A percentile compares a stretch with the other conserved stretches of the same genome.
Evolutionary conservation across 2,888 invertebrate species (phyloP).

Genomic region (Pteria penguin): DNA sequence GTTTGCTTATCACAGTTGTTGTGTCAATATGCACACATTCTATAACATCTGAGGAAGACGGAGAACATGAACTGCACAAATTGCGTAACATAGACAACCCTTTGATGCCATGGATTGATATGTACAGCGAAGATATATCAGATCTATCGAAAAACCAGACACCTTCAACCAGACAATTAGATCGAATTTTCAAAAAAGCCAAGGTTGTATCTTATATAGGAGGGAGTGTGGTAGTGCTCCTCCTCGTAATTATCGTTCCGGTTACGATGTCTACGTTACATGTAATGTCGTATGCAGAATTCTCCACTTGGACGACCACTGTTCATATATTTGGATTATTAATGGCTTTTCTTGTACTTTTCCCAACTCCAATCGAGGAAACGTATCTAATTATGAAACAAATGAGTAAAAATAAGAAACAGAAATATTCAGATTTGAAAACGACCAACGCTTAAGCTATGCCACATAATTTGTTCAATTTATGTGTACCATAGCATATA

Average conservation of each 20-base stretch:
- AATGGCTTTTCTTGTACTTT: slow-evolving; percentile 33
- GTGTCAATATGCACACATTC: slow-evolving; percentile 67
- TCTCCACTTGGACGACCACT: slow-evolving; percentile 28
- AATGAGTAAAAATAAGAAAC: neutral
- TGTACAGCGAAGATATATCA: slow-evolving; percentile 64
- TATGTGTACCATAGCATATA: too few relatives aligned
- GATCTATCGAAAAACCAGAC: slow-evolving; percentile 51
- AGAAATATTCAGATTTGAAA: neutral
- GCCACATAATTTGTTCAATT: too few relatives aligned
- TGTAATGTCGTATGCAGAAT: slow-evolving; percentile 58
- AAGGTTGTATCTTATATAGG: slow-evolving; percentile 64
- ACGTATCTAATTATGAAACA: slow-evolving; percentile 22
- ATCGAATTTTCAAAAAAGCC: slow-evolving; percentile 60
- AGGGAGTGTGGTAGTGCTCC: slow-evolving; percentile 52
- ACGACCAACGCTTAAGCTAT: neutral
- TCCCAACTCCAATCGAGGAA: slow-evolving; percentile 42
- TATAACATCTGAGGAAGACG: slow-evolving; percentile 50
- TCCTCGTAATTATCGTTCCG: slow-evolving; percentile 66
- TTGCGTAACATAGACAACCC: slow-evolving; percentile 71
- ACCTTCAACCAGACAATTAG: slow-evolving; percentile 58
- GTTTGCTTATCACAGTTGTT: slow-evolving; percentile 65
- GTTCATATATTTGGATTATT: neutral
- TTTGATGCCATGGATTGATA: slow-evolving; percentile 64
- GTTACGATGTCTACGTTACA: slow-evolving; percentile 64
- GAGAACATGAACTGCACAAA: slow-evolving; percentile 63